A percentile compares a stretch with the other conserved stretches of the same genome.
Conservation (phyloP, 1,140 invertebrate genomes). For the Mactra quadrangularis region DNA sequence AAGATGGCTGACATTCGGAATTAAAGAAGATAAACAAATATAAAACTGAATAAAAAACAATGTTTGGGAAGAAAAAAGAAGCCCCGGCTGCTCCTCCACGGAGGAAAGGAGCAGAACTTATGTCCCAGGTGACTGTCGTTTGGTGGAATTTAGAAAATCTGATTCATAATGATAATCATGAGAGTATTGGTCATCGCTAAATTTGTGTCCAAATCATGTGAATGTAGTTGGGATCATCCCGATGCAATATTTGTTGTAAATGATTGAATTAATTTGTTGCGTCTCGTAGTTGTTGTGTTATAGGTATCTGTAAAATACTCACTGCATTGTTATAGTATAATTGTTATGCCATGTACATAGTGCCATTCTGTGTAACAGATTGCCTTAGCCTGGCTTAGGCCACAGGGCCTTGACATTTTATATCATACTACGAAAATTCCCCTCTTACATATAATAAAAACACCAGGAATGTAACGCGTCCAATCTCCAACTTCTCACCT, state of each 20-base stretch:
- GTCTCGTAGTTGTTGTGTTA: too few relatives aligned
- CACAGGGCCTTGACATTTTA: too few relatives aligned
- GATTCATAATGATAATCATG: conserved; percentile 25
- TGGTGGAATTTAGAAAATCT: background rate
- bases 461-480: too few relatives aligned
- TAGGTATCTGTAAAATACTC: background rate
- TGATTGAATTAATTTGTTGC: background rate
- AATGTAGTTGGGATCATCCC: background rate
- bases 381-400: too few relatives aligned
- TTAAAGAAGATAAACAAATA: conserved; percentile 19
- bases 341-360: too few relatives aligned
- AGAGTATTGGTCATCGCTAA: conserved; percentile 5
- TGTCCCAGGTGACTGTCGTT: conserved; percentile 71
- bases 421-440: too few relatives aligned
- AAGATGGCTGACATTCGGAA: conserved; percentile 5
- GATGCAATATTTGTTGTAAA: background rate
- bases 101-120: conserved; percentile 76
- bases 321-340: too few relatives aligned
- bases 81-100: conserved; percentile 63
- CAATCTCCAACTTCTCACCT: too few relatives aligned
- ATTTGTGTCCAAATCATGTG: background rate
- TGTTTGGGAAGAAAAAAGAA: conserved; percentile 73
- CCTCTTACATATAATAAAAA: too few relatives aligned
- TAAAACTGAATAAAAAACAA: conserved; percentile 18
- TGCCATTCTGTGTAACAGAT: too few relatives aligned